A percentile compares a stretch with the other conserved stretches of the same genome.
Evolutionary conservation across 2,797 vertebrate genomes (phyloP).

Genomic region (Paramormyrops hopkinsi): DNA sequence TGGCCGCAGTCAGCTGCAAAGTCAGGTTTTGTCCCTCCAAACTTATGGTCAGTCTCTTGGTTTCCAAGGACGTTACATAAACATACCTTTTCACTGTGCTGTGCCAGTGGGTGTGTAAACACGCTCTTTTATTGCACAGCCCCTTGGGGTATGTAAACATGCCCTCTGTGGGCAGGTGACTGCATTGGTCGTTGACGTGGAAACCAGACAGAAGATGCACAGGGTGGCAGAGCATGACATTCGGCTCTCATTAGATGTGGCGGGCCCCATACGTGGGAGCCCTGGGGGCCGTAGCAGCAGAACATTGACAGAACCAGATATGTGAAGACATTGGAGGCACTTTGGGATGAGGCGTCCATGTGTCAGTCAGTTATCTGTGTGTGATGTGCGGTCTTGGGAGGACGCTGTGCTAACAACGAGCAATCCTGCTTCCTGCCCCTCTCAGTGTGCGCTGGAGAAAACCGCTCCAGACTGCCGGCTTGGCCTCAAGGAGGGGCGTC

Average conservation of each 20-base stretch:
- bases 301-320: background rate
- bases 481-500: conserved; percentile 85
- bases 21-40: background rate
- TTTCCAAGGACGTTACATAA: background rate
- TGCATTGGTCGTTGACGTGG: background rate
- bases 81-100: background rate
- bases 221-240: background rate
- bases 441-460: conserved; percentile 77
- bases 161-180: background rate
- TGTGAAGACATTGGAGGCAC: background rate
- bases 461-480: conserved; percentile 83
- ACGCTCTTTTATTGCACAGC: background rate
- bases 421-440: conserved; percentile 16
- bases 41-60: background rate
- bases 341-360: background rate
- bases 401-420: background rate
- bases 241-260: background rate
- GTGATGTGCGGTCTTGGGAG: background rate
- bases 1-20: background rate
- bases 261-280: background rate
- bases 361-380: background rate
- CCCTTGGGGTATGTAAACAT: background rate
- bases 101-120: background rate
- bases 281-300: background rate
- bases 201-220: background rate